These are phyloP conservation scores for Drosophila triauraria DNA, from an alignment of 1,140 invertebrate genomes.

Conservation along the genomic window DNA sequence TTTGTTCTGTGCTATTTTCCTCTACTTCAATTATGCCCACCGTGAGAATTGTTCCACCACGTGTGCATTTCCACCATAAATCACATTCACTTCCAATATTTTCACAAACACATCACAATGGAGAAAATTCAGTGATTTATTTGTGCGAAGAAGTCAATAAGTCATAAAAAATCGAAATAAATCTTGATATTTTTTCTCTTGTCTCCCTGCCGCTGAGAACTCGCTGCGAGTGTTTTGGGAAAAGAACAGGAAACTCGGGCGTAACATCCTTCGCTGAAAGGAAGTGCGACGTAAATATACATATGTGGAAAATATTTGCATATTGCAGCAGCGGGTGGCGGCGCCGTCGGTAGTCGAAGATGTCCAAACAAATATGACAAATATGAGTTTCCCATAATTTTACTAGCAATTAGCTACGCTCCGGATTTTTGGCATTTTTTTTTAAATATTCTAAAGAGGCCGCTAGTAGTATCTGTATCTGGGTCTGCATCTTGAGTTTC, in stretches of 20 bases:
- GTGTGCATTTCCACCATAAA: slow-evolving; percentile 56
- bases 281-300: slow-evolving; percentile 37
- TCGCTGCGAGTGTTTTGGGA: slow-evolving; percentile 20
- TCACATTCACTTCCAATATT: slow-evolving; percentile 77
- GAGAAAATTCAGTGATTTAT: slow-evolving; percentile 77
- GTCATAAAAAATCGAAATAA: slow-evolving; percentile 78
- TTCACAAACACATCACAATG: slow-evolving; percentile 79
- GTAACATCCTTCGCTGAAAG: slow-evolving; percentile 20
- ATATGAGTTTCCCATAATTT: slow-evolving; percentile 49
- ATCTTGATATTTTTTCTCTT: slow-evolving; percentile 47
- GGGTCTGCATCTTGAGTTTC: slow-evolving; percentile 54
- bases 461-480: slow-evolving; percentile 8
- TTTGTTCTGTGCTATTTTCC: slow-evolving; percentile 11
- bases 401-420: slow-evolving; percentile 63
- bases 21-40: slow-evolving; percentile 38
- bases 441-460: slow-evolving; percentile 11
- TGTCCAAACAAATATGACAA: slow-evolving; percentile 77
- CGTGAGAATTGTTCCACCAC: slow-evolving; percentile 49
- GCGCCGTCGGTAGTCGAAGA: slow-evolving; percentile 41
- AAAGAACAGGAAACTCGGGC: slow-evolving; percentile 23
- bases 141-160: slow-evolving; percentile 78
- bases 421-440: slow-evolving; percentile 41
- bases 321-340: slow-evolving; percentile 53
- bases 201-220: slow-evolving; percentile 9
- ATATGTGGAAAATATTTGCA: slow-evolving; percentile 78